Conservation (phyloP, 2,888 invertebrate genomes). For the Brachyptera putata region DNA sequence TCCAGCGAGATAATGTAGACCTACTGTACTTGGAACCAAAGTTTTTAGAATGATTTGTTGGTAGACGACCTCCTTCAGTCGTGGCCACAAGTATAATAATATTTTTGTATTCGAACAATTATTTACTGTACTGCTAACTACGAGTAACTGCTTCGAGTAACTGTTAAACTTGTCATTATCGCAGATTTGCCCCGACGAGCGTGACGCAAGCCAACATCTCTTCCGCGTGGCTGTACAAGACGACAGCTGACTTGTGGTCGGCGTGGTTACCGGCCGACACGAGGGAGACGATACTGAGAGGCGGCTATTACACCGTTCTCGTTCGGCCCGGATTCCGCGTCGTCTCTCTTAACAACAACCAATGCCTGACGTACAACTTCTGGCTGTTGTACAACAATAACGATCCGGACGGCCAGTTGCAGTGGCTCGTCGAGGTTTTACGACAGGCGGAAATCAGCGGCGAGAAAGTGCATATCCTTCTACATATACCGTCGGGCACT, state of each 20-base stretch:
- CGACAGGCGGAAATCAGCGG: slow-evolving; percentile 64
- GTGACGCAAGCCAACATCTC: slow-evolving; percentile 50
- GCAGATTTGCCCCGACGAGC: slow-evolving; percentile 58
- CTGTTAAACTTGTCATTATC: no score
- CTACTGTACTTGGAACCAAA: no score
- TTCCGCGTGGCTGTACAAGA: slow-evolving; percentile 72
- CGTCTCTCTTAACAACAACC: slow-evolving; percentile 76
- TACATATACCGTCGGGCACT: slow-evolving; percentile 76
- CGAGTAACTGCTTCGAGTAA: no score
- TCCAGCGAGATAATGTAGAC: no score
- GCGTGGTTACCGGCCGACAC: slow-evolving; percentile 64
- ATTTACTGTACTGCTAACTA: no score
- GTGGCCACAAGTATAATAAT: no score
- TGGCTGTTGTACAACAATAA: slow-evolving; percentile 58
- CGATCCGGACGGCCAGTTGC: slow-evolving; percentile 72
- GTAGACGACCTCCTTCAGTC: no score
- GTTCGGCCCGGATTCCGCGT: slow-evolving; percentile 66
- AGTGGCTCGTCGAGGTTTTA: slow-evolving; percentile 74
- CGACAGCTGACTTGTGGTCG: slow-evolving; percentile 64
- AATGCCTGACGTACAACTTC: slow-evolving; percentile 68
- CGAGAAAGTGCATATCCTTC: slow-evolving; percentile 77
- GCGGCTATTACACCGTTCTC: slow-evolving; percentile 75
- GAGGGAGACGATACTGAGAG: slow-evolving; percentile 54
- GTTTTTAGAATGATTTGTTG: no score
- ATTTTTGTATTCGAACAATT: no score